Conservation (phyloP, 2,113 vertebrate genomes). For the Myotis brandtii region DNA sequence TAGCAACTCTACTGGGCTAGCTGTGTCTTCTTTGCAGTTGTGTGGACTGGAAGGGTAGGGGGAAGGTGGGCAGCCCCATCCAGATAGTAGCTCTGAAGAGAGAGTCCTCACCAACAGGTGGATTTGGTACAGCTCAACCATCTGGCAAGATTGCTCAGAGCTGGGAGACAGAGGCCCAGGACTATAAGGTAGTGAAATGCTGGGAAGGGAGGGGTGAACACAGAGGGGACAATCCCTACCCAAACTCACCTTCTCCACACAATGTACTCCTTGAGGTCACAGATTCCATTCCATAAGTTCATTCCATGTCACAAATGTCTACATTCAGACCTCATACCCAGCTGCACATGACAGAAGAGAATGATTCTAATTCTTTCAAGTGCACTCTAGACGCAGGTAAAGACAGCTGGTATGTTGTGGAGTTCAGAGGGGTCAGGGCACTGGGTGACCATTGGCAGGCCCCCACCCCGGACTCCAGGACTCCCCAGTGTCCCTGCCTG, state of each 20-base stretch:
- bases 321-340: neutral
- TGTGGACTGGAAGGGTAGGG: neutral
- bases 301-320: neutral
- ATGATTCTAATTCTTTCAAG: neutral
- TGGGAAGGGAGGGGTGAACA: neutral
- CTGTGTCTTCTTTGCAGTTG: neutral
- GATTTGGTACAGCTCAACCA: neutral
- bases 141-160: neutral
- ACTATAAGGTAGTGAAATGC: neutral
- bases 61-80: neutral
- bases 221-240: neutral
- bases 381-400: neutral
- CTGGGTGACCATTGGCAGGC: neutral
- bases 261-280: neutral
- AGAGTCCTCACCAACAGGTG: neutral
- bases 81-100: neutral
- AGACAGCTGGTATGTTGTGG: neutral
- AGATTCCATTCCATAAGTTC: neutral
- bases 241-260: neutral
- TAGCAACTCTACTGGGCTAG: neutral
- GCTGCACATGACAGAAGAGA: neutral
- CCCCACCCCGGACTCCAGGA: accelerated
- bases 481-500: neutral
- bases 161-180: neutral
- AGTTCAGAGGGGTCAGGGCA: neutral